Conservation (phyloP, 2,888 invertebrate species). For the Dryomyza anilis region DNA sequence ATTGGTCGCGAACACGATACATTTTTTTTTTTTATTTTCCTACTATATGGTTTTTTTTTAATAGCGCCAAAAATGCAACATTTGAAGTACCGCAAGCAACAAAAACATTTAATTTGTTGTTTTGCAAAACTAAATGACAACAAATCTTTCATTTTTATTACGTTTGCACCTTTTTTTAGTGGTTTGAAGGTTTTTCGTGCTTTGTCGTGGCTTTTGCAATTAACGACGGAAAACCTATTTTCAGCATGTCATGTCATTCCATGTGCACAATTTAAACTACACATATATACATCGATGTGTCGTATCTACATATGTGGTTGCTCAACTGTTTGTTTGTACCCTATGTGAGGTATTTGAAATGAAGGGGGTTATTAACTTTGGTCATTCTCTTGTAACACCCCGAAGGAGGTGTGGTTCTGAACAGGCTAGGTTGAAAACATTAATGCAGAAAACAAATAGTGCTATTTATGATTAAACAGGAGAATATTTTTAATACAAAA, state of each 20-base stretch:
- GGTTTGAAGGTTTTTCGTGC: background rate
- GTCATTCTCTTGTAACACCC: too few species aligned
- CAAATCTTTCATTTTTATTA: background rate
- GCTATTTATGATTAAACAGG: too few species aligned
- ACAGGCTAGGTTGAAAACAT: too few species aligned
- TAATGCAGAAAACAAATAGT: too few species aligned
- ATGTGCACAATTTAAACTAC: background rate
- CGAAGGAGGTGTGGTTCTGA: too few species aligned
- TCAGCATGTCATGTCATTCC: constrained; percentile 38
- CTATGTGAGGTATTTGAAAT: too few species aligned
- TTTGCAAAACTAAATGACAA: background rate
- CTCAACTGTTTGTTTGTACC: too few species aligned
- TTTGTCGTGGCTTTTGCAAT: constrained; percentile 41
- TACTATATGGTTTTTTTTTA: too few species aligned
- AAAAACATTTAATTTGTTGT: background rate
- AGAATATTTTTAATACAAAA: too few species aligned
- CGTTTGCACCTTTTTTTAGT: background rate
- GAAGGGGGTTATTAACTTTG: too few species aligned
- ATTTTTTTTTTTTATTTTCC: background rate
- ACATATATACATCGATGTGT: background rate
- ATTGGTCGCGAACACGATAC: background rate
- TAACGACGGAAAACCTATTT: constrained; percentile 46
- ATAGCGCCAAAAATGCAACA: background rate
- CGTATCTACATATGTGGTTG: too few species aligned
- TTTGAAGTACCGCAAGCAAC: background rate